Evolutionary conservation across 2,888 invertebrate genomes (phyloP).

Genomic region (Trichopria drosophilae): DNA sequence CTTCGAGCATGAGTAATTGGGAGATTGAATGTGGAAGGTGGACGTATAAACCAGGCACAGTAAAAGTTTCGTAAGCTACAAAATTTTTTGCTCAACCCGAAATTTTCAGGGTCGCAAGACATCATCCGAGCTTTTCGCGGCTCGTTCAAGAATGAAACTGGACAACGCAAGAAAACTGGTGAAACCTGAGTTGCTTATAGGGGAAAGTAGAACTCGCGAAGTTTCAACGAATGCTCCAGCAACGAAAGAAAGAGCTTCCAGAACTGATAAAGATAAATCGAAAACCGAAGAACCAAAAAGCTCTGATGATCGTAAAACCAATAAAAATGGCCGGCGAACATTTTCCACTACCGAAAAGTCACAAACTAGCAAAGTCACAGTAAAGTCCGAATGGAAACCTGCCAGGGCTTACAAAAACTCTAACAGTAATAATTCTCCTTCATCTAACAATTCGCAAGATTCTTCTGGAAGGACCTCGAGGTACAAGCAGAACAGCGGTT

Average conservation of each 20-base stretch:
- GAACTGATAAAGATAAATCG: no score
- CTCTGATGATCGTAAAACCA: constrained; percentile 4
- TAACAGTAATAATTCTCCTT: no score
- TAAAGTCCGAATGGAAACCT: constrained; percentile 27
- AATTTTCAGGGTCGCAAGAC: constrained; percentile 53
- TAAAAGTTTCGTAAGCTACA: no score
- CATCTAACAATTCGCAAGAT: no score
- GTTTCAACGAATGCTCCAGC: constrained; percentile 19
- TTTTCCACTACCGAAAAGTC: constrained; percentile 10
- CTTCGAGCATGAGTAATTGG: constrained; percentile 29
- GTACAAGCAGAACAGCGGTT: constrained; percentile 16
- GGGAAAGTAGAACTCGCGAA: no score
- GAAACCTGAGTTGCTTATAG: constrained; percentile 46
- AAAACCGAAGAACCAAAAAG: constrained; percentile 14
- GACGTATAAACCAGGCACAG: no score
- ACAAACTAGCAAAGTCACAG: constrained; percentile 18
- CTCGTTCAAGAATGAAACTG: constrained; percentile 51
- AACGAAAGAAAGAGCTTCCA: constrained; percentile 35
- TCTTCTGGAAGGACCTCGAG: constrained; percentile 15
- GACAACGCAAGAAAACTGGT: constrained; percentile 50
- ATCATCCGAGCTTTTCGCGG: constrained; percentile 44
- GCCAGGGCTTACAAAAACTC: constrained; percentile 19
- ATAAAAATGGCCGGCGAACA: constrained; percentile 6
- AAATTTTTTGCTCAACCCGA: constrained; percentile 26
- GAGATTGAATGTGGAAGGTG: constrained; percentile 4